Evolutionary conservation across 2,888 invertebrate species (phyloP).

Genomic region (Gerris lacustris): DNA sequence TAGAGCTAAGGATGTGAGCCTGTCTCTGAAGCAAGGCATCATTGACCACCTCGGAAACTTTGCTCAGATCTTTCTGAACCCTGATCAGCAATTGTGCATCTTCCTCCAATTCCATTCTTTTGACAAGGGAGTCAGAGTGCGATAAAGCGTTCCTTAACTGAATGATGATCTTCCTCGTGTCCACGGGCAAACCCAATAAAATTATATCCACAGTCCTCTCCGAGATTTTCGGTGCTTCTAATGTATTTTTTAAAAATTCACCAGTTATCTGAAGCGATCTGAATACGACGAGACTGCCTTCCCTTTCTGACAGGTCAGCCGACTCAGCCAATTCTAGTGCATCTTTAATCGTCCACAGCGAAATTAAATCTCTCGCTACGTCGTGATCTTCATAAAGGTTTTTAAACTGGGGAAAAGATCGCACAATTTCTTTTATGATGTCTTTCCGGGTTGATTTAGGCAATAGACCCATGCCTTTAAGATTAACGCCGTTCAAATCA

Average conservation of each 20-base stretch:
- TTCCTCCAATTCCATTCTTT: constrained; percentile 27
- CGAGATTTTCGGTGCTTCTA: not conserved
- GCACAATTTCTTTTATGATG: not conserved
- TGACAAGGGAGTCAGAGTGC: constrained; percentile 19
- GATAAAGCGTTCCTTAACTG: not conserved
- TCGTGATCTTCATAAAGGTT: not conserved
- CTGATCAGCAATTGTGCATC: not conserved
- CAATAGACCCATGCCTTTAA: too few relatives aligned
- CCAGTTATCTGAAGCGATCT: not conserved
- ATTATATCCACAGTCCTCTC: not conserved
- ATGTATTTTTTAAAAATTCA: not conserved
- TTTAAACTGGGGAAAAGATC: not conserved
- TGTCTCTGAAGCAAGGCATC: too few relatives aligned
- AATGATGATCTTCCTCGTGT: not conserved
- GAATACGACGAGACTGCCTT: not conserved
- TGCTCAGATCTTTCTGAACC: too few relatives aligned
- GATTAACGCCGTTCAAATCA: too few relatives aligned
- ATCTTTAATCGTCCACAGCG: not conserved
- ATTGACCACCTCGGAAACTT: too few relatives aligned
- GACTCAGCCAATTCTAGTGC: not conserved
- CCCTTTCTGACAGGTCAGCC: not conserved
- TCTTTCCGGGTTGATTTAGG: not conserved
- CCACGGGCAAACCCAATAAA: not conserved
- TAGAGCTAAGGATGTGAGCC: too few relatives aligned
- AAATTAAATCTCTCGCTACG: not conserved